These are phyloP conservation scores for Eumacrocentrus americanus DNA, from an alignment of 2,888 invertebrate genomes.

Conservation along the genomic window DNA sequence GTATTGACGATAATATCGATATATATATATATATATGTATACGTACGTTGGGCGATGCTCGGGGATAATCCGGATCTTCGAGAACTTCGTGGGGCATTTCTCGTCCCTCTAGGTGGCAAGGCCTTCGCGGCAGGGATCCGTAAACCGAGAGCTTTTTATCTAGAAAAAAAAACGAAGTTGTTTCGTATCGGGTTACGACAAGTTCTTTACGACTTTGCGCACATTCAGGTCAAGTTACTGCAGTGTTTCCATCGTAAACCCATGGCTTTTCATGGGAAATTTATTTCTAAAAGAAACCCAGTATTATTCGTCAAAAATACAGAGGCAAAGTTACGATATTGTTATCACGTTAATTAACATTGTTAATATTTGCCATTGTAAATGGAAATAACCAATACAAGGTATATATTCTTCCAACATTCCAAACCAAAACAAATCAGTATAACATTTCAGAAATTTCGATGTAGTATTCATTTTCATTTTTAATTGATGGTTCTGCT, in stretches of 20 bases:
- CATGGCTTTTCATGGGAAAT: neutral
- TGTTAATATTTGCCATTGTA: too few relatives aligned
- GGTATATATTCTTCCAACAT: too few relatives aligned
- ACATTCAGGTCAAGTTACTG: neutral
- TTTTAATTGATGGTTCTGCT: too few relatives aligned
- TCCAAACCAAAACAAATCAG: too few relatives aligned
- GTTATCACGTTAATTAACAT: too few relatives aligned
- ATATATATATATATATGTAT: too few relatives aligned
- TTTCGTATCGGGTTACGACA: constrained; percentile 34
- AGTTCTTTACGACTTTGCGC: constrained; percentile 27
- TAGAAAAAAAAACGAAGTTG: constrained; percentile 42
- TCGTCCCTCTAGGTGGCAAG: constrained; percentile 51
- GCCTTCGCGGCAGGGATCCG: constrained; percentile 54
- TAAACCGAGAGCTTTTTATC: constrained; percentile 54
- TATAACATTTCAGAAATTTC: too few relatives aligned
- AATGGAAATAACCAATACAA: too few relatives aligned
- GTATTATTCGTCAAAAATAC: neutral
- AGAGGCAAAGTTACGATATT: too few relatives aligned
- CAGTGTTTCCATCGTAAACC: constrained; percentile 9
- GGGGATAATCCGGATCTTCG: constrained; percentile 53
- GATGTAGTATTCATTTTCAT: too few relatives aligned
- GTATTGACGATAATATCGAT: constrained; percentile 16
- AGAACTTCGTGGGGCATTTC: constrained; percentile 51
- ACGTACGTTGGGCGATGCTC: constrained; percentile 54
- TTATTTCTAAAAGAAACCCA: neutral